Evolutionary conservation across 2,888 invertebrate genomes (phyloP).

Genomic region (Dasypogon diadema): DNA sequence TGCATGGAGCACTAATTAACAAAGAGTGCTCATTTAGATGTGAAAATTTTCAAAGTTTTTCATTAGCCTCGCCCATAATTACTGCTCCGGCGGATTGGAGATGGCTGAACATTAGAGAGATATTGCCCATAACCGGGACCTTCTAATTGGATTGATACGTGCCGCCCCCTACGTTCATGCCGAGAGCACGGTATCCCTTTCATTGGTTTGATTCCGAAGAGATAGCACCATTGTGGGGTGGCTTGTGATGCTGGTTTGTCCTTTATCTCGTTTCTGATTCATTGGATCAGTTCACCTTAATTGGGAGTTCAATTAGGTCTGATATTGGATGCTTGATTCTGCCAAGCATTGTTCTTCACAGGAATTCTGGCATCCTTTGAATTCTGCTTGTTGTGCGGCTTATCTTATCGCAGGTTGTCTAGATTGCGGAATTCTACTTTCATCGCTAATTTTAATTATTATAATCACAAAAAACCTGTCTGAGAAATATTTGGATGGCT

Average conservation of each 20-base stretch:
- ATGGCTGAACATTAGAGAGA: slow-evolving; percentile 30
- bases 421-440: neutral
- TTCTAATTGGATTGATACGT: slow-evolving; percentile 50
- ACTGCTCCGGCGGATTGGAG: slow-evolving; percentile 32
- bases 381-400: slow-evolving; percentile 26
- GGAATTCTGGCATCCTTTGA: slow-evolving; percentile 25
- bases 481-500: neutral
- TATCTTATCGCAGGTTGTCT: neutral
- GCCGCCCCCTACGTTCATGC: slow-evolving; percentile 40
- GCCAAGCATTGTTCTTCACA: slow-evolving; percentile 27
- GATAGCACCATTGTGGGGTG: slow-evolving; percentile 56
- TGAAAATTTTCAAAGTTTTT: slow-evolving; percentile 49
- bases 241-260: slow-evolving; percentile 58
- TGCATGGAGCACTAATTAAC: slow-evolving; percentile 46
- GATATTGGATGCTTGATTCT: slow-evolving; percentile 49
- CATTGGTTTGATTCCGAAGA: slow-evolving; percentile 37
- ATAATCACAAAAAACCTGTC: neutral
- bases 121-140: slow-evolving; percentile 39
- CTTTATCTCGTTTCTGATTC: slow-evolving; percentile 67
- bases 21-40: slow-evolving; percentile 50
- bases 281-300: slow-evolving; percentile 67
- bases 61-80: slow-evolving; percentile 50
- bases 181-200: slow-evolving; percentile 32
- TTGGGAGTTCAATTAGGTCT: slow-evolving; percentile 60
- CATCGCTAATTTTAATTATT: slow-evolving; percentile 13